A percentile compares a stretch with the other conserved stretches of the same genome.
Conservation (phyloP, 2,113 vertebrate species). For the Apteryx owenii region DNA sequence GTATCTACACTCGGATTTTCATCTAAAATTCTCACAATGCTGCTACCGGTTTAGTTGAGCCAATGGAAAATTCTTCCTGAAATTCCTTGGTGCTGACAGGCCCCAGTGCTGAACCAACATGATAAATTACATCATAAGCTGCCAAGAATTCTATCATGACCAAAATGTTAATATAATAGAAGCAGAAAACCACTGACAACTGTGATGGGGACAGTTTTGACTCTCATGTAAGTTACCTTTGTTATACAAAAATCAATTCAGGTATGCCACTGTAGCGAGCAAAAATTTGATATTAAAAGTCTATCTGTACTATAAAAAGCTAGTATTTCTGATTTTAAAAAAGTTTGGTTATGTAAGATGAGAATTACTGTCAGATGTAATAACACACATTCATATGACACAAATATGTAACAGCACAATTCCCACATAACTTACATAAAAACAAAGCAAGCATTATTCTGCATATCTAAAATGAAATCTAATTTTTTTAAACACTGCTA, state of each 20-base stretch:
- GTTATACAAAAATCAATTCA: background rate
- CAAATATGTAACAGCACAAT: background rate
- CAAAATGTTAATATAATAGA: background rate
- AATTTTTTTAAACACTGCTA: background rate
- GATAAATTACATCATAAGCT: background rate
- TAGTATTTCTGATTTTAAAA: background rate
- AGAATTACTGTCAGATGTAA: background rate
- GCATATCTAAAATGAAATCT: background rate
- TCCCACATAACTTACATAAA: background rate
- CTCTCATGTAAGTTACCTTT: background rate
- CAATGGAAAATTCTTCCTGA: constrained; percentile 16
- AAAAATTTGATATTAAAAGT: background rate
- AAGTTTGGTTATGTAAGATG: background rate
- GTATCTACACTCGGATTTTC: background rate
- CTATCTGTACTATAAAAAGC: background rate
- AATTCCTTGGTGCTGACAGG: background rate
- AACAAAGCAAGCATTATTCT: background rate
- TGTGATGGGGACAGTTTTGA: background rate
- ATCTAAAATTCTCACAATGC: background rate
- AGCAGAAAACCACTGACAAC: background rate
- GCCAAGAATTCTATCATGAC: background rate
- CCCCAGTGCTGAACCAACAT: background rate
- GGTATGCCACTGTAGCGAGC: background rate
- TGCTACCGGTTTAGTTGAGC: background rate
- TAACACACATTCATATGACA: background rate